Evolutionary conservation across 2,888 invertebrate genomes (phyloP).

Genomic region (Coremacera marginata): DNA sequence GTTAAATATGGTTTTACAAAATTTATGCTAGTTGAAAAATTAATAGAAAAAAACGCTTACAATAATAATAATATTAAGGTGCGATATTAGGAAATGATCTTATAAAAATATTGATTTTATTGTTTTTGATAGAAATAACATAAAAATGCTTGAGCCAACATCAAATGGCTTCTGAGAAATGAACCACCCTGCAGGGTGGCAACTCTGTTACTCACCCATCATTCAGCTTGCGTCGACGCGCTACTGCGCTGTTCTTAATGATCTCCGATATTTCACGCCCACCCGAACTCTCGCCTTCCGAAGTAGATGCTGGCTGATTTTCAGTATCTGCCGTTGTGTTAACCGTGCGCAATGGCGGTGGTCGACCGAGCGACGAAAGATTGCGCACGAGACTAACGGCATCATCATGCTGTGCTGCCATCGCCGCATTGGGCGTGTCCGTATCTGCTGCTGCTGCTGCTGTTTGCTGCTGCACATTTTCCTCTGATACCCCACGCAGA

Average conservation of each 20-base stretch:
- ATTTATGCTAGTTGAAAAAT: background rate
- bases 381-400: slow-evolving; percentile 66
- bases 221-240: slow-evolving; percentile 68
- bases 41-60: background rate
- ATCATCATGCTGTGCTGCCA: slow-evolving; percentile 61
- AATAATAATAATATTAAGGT: background rate
- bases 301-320: slow-evolving; percentile 60
- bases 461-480: slow-evolving; percentile 54
- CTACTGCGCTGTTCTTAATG: slow-evolving; percentile 70
- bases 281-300: slow-evolving; percentile 71
- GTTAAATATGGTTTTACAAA: too few relatives aligned
- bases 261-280: slow-evolving; percentile 70
- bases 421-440: background rate
- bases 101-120: background rate
- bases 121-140: background rate
- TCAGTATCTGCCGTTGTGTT: slow-evolving; percentile 37
- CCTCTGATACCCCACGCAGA: slow-evolving; percentile 62
- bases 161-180: slow-evolving; percentile 20
- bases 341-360: slow-evolving; percentile 40
- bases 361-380: slow-evolving; percentile 62
- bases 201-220: slow-evolving; percentile 70
- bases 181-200: slow-evolving; percentile 18
- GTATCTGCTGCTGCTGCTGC: slow-evolving; percentile 31
- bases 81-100: background rate
- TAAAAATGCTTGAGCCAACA: background rate